phyloP scores from a whole-genome alignment of 2,888 invertebrate genomes.

The Dioctria linearis region DNA sequence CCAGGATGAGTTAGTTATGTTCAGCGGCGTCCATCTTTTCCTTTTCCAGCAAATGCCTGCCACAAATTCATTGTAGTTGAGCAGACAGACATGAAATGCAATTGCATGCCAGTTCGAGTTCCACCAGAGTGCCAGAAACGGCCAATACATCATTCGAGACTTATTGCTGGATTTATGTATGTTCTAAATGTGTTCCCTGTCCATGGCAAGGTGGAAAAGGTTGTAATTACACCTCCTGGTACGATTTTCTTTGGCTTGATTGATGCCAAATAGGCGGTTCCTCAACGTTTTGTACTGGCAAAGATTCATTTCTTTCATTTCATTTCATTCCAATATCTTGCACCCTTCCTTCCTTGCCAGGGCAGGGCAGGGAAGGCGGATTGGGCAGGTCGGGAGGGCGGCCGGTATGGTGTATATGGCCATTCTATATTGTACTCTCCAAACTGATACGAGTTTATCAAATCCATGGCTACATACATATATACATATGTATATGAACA shows the following conservation, averaged over 20 bases:
- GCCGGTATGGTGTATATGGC: not conserved
- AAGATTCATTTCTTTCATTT: conserved; percentile 53
- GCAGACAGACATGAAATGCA: conserved; percentile 42
- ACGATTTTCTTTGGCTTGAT: conserved; percentile 48
- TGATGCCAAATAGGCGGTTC: conserved; percentile 53
- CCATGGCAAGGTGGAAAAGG: conserved; percentile 51
- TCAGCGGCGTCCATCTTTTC: conserved; percentile 42
- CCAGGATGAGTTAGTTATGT: conserved; percentile 34
- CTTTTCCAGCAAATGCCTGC: conserved; percentile 34
- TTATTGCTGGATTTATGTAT: conserved; percentile 54
- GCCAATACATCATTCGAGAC: conserved; percentile 53
- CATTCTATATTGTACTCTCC: not conserved
- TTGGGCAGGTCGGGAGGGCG: not conserved
- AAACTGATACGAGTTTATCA: conserved; percentile 28
- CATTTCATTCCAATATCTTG: conserved; percentile 49
- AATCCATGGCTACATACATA: not conserved
- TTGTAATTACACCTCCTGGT: conserved; percentile 53
- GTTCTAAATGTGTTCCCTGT: conserved; percentile 43
- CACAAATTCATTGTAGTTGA: conserved; percentile 50
- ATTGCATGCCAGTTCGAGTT: conserved; percentile 52
- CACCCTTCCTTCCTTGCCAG: not conserved
- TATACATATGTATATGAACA: not conserved
- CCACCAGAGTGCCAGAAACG: conserved; percentile 47
- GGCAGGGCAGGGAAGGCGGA: not conserved
- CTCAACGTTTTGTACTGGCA: conserved; percentile 45